Evolutionary conservation across 2,113 vertebrate genomes (phyloP).

Genomic region (Cettia cetti): DNA sequence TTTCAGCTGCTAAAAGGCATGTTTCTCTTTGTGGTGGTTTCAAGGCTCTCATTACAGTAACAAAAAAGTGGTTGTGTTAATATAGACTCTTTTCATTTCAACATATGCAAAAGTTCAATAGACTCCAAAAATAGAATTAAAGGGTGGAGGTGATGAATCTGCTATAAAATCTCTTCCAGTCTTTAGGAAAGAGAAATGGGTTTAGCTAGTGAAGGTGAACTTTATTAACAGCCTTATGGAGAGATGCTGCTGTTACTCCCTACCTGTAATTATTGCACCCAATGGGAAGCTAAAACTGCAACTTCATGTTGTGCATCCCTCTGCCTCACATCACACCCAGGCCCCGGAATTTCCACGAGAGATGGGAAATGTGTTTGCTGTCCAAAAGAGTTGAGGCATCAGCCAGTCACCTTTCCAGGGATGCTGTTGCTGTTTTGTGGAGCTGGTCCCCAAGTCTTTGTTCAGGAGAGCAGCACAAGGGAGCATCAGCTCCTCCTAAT

Average conservation of each 20-base stretch:
- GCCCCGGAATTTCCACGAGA: background rate
- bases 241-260: background rate
- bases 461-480: background rate
- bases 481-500: slow-evolving; percentile 30
- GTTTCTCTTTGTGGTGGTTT: slow-evolving; percentile 78
- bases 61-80: slow-evolving; percentile 69
- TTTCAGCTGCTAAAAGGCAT: slow-evolving; percentile 76
- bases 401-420: background rate
- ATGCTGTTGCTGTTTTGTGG: background rate
- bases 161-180: slow-evolving; percentile 20
- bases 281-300: background rate
- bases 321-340: background rate
- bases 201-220: slow-evolving; percentile 34
- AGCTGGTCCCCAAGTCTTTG: slow-evolving; percentile 18
- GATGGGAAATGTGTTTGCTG: background rate
- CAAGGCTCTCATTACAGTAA: slow-evolving; percentile 72
- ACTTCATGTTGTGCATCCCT: background rate
- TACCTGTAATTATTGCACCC: background rate
- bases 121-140: slow-evolving; percentile 54
- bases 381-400: background rate
- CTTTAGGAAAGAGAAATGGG: slow-evolving; percentile 17
- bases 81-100: slow-evolving; percentile 65
- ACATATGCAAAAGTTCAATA: slow-evolving; percentile 56
- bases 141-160: slow-evolving; percentile 45
- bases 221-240: slow-evolving; percentile 28